These are phyloP conservation scores for Xyrauchen texanus DNA, from an alignment of 2,113 vertebrate species.

Conservation along the genomic window DNA sequence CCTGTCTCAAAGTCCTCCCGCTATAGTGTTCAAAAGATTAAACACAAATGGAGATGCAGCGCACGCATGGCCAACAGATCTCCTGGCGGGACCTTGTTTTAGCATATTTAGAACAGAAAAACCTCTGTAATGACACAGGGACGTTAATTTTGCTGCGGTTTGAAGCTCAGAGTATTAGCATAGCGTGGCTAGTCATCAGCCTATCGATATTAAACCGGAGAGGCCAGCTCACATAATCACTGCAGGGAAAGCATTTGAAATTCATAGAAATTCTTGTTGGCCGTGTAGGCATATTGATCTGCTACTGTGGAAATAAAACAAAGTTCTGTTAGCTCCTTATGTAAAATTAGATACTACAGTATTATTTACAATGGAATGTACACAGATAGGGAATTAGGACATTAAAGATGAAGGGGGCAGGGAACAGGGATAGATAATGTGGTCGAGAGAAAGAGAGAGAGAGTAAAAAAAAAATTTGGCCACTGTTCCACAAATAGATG, in stretches of 20 bases:
- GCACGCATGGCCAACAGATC: slow-evolving; percentile 39
- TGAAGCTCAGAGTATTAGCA: slow-evolving; percentile 42
- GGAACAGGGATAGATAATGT: slow-evolving; percentile 20
- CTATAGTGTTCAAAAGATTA: slow-evolving; percentile 39
- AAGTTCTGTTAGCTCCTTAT: slow-evolving; percentile 34
- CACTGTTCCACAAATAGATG: slow-evolving; percentile 67
- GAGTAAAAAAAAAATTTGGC: slow-evolving; percentile 61
- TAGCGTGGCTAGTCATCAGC: slow-evolving; percentile 45
- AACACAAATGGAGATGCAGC: slow-evolving; percentile 35
- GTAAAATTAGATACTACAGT: not conserved
- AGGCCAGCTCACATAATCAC: slow-evolving; percentile 55
- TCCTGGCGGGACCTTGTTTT: not conserved
- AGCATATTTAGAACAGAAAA: slow-evolving; percentile 22
- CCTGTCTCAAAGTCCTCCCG: slow-evolving; percentile 54
- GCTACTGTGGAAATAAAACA: slow-evolving; percentile 57
- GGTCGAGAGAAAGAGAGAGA: slow-evolving; percentile 11
- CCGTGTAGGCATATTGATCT: slow-evolving; percentile 62
- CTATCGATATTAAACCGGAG: slow-evolving; percentile 63
- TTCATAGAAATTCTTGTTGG: slow-evolving; percentile 72
- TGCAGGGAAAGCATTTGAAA: slow-evolving; percentile 63
- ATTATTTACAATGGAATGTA: not conserved
- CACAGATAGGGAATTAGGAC: not conserved
- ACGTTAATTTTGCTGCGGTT: not conserved
- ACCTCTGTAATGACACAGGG: slow-evolving; percentile 25
- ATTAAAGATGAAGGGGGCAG: not conserved